phyloP scores from a whole-genome alignment of 2,888 invertebrate genomes.

The Exephanes ischioxanthus region DNA sequence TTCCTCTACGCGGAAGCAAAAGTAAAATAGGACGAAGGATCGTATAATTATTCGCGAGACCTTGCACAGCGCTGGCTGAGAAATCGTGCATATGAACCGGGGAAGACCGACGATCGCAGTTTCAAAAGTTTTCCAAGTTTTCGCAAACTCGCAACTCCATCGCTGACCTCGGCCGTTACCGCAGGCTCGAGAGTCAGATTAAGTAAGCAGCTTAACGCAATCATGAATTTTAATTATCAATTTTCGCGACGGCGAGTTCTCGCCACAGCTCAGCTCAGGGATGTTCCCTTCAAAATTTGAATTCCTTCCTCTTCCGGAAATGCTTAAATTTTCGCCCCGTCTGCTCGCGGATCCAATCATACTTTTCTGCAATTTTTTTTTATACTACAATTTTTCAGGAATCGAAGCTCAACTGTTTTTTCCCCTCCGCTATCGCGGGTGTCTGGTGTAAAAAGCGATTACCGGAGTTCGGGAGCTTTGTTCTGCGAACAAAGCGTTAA shows the following conservation, averaged over 20 bases:
- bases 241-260: conserved; percentile 61
- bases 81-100: background rate
- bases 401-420: background rate
- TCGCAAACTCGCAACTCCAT: conserved; percentile 50
- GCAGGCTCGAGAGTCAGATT: conserved; percentile 15
- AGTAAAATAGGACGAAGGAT: conserved; percentile 38
- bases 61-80: background rate
- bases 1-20: background rate
- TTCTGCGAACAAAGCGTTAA: background rate
- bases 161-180: conserved; percentile 30
- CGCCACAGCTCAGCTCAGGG: background rate
- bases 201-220: conserved; percentile 70
- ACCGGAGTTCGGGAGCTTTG: background rate
- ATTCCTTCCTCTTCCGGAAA: conserved; percentile 28
- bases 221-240: conserved; percentile 78
- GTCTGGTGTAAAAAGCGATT: background rate
- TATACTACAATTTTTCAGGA: background rate
- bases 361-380: background rate
- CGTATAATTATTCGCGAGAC: conserved; percentile 68
- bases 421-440: background rate
- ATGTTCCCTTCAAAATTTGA: conserved; percentile 26
- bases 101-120: conserved; percentile 63
- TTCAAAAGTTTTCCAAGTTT: conserved; percentile 67
- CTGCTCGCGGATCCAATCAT: conserved; percentile 2
- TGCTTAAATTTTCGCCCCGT: conserved; percentile 25